Percentiles rank a stretch among this genome's conserved stretches.
These are phyloP conservation scores for Artemisiospiza belli DNA, from an alignment of 2,113 vertebrate genomes.

Conservation along the genomic window DNA sequence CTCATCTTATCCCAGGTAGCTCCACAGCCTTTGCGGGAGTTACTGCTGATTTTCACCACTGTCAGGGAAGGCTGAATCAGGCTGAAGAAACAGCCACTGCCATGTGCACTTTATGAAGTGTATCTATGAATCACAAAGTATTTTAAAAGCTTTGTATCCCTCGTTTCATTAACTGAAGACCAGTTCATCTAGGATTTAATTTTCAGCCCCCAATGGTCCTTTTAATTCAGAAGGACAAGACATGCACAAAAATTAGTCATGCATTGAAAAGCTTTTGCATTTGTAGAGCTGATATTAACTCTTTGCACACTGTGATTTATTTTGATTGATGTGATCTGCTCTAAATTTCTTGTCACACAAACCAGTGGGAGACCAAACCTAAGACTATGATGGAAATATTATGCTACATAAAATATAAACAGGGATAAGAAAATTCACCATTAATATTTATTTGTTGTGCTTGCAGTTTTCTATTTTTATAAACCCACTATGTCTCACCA, in stretches of 20 bases:
- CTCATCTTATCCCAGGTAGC: neutral
- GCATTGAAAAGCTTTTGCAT: neutral
- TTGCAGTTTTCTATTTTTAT: slow-evolving; percentile 38
- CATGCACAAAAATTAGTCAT: neutral
- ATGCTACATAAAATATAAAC: neutral
- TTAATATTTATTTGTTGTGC: slow-evolving; percentile 41
- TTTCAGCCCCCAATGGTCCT: neutral
- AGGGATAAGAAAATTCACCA: slow-evolving; percentile 10
- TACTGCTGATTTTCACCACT: slow-evolving; percentile 3
- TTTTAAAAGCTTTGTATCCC: neutral
- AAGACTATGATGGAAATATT: neutral
- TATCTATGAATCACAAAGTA: neutral
- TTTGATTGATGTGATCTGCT: neutral
- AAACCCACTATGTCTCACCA: slow-evolving; percentile 18
- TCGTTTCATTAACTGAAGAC: neutral
- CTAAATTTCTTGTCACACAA: neutral
- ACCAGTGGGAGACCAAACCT: neutral
- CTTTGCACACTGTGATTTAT: neutral
- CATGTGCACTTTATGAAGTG: neutral
- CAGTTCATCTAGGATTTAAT: neutral
- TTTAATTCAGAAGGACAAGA: neutral
- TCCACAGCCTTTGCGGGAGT: neutral
- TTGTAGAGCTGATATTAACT: neutral
- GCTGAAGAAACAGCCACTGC: neutral
- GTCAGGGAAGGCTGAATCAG: neutral